A percentile compares a stretch with the other conserved stretches of the same genome.
phyloP scores from a whole-genome alignment of 2,888 invertebrate species.

The Phortica okadai region DNA sequence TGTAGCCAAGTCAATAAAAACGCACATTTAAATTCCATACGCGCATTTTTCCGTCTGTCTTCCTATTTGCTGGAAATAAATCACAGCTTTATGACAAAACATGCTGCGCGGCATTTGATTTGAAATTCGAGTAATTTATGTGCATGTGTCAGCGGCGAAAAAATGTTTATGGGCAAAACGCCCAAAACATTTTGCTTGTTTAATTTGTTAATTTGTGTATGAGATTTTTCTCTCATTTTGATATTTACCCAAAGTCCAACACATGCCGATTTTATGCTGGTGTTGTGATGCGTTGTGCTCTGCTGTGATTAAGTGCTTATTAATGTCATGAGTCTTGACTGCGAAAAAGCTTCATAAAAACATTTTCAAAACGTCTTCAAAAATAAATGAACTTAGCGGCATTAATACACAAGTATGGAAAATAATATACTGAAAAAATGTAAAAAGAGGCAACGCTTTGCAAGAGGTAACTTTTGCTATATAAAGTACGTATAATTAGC shows the following conservation, averaged over 20 bases:
- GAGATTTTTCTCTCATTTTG: neutral
- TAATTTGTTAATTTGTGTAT: conserved; percentile 68
- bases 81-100: conserved; percentile 61
- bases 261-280: conserved; percentile 42
- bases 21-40: conserved; percentile 62
- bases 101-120: conserved; percentile 39
- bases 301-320: conserved; percentile 19
- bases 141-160: neutral
- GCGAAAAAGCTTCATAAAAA: neutral
- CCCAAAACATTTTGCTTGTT: conserved; percentile 56
- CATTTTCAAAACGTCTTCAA: neutral
- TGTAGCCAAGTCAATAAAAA: conserved; percentile 53
- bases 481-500: no score
- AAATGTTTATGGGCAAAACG: conserved; percentile 56
- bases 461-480: no score
- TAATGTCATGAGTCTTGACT: conserved; percentile 24
- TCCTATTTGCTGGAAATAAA: conserved; percentile 52
- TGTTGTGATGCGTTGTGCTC: neutral
- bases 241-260: conserved; percentile 15
- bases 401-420: neutral
- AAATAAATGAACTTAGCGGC: conserved; percentile 8
- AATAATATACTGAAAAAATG: no score
- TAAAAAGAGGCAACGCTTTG: no score
- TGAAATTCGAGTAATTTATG: conserved; percentile 64
- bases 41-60: conserved; percentile 29